Conservation (phyloP, 1,140 invertebrate species). For the Dryas iulia region DNA sequence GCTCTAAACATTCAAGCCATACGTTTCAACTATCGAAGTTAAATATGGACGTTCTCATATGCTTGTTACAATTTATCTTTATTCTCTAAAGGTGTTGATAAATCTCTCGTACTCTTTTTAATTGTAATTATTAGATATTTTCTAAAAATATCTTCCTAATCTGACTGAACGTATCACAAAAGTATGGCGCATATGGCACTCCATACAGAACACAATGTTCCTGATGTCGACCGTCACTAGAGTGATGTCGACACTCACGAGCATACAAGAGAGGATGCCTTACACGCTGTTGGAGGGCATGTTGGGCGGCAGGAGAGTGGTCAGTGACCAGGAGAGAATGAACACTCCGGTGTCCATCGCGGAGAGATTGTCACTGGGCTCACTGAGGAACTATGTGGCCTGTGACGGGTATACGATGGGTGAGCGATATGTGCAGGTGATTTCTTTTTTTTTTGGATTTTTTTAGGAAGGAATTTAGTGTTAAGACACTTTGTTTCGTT, state of each 20-base stretch:
- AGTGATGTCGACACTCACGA: slow-evolving; percentile 77
- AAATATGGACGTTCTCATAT: no score
- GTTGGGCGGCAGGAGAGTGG: slow-evolving; percentile 46
- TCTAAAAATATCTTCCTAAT: no score
- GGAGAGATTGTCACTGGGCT: slow-evolving; percentile 48
- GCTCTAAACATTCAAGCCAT: no score
- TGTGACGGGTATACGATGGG: slow-evolving; percentile 32
- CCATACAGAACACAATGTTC: slow-evolving; percentile 83
- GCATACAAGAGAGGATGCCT: slow-evolving; percentile 65
- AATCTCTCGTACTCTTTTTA: no score
- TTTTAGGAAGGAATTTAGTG: no score
- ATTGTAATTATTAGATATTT: no score
- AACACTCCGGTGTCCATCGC: slow-evolving; percentile 37
- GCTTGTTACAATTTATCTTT: no score
- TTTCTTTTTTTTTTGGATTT: not conserved
- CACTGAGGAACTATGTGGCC: slow-evolving; percentile 47
- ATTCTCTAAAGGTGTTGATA: no score
- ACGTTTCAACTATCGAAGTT: no score
- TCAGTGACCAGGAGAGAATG: slow-evolving; percentile 45
- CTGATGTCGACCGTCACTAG: slow-evolving; percentile 82
- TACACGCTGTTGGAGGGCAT: slow-evolving; percentile 49
- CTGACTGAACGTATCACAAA: no score
- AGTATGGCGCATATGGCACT: slow-evolving; percentile 82
- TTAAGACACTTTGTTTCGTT: no score
- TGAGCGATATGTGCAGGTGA: slow-evolving; percentile 69